Evolutionary conservation across 2,888 invertebrate genomes (phyloP).

Genomic region (Parnassius orleans): DNA sequence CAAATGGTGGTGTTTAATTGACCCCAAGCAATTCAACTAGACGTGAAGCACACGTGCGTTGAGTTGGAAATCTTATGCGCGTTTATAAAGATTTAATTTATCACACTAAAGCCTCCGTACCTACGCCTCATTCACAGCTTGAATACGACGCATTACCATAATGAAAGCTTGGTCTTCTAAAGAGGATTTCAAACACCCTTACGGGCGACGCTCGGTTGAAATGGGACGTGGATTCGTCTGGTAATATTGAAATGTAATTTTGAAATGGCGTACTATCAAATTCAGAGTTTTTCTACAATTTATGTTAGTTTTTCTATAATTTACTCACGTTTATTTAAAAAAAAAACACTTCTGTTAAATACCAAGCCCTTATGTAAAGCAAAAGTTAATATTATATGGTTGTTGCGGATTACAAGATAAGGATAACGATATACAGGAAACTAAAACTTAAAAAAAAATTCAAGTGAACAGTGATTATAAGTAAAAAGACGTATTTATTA

Average conservation of each 20-base stretch:
- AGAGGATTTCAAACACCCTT: slow-evolving; percentile 19
- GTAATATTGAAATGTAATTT: slow-evolving; percentile 24
- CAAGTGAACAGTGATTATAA: too few species aligned
- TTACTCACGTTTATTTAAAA: too few species aligned
- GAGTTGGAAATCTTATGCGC: slow-evolving; percentile 16
- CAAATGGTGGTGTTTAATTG: slow-evolving; percentile 19
- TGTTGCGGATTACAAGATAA: too few species aligned
- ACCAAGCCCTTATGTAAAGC: too few species aligned
- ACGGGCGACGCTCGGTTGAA: slow-evolving; percentile 21
- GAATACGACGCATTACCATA: slow-evolving; percentile 26
- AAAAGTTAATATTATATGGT: too few species aligned
- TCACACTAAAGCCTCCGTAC: slow-evolving; percentile 21
- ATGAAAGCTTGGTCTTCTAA: slow-evolving; percentile 24
- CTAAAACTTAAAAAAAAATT: too few species aligned
- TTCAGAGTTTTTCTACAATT: too few species aligned
- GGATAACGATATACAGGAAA: too few species aligned
- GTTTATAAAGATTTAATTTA: slow-evolving; percentile 23
- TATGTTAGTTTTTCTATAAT: too few species aligned
- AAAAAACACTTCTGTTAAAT: too few species aligned
- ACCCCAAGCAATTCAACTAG: slow-evolving; percentile 19
- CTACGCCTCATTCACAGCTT: slow-evolving; percentile 18
- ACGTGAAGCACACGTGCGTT: slow-evolving; percentile 11
- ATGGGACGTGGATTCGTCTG: slow-evolving; percentile 16
- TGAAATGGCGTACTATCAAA: too few species aligned
- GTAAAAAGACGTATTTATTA: too few species aligned